Conservation (phyloP, 2,113 vertebrate genomes). For the Callionymus lyra region DNA sequence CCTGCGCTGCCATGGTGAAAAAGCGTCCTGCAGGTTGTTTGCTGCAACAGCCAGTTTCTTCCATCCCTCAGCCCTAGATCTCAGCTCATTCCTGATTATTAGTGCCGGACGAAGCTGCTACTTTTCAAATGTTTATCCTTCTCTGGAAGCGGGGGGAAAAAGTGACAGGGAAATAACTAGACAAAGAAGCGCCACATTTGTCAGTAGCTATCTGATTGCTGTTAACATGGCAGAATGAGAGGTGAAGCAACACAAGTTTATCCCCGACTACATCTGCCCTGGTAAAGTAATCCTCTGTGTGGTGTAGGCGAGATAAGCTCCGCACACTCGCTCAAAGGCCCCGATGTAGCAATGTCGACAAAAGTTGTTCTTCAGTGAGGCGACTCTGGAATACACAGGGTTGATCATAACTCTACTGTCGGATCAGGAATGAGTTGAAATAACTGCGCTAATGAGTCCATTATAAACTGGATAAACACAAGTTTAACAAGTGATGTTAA, state of each 20-base stretch:
- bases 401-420: too few species aligned
- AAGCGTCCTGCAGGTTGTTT: constrained; percentile 39
- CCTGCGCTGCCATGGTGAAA: constrained; percentile 22
- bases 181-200: constrained; percentile 31
- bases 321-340: constrained; percentile 29
- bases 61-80: constrained; percentile 29
- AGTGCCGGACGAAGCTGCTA: constrained; percentile 7
- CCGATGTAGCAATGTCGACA: neutral
- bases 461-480: too few species aligned
- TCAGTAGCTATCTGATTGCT: constrained; percentile 56
- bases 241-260: constrained; percentile 49
- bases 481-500: too few species aligned
- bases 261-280: constrained; percentile 47
- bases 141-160: neutral
- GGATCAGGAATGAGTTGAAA: too few species aligned
- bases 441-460: too few species aligned
- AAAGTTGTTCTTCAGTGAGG: constrained; percentile 6
- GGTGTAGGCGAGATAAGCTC: constrained; percentile 48
- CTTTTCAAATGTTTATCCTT: constrained; percentile 29
- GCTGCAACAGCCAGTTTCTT: constrained; percentile 15
- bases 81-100: constrained; percentile 25
- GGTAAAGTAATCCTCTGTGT: constrained; percentile 54
- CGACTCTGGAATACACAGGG: constrained; percentile 18
- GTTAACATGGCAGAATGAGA: constrained; percentile 49
- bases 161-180: constrained; percentile 31